Percentiles rank a stretch among this genome's conserved stretches.
Conservation (phyloP, 2,888 invertebrate genomes). For the Agrochola macilenta region DNA sequence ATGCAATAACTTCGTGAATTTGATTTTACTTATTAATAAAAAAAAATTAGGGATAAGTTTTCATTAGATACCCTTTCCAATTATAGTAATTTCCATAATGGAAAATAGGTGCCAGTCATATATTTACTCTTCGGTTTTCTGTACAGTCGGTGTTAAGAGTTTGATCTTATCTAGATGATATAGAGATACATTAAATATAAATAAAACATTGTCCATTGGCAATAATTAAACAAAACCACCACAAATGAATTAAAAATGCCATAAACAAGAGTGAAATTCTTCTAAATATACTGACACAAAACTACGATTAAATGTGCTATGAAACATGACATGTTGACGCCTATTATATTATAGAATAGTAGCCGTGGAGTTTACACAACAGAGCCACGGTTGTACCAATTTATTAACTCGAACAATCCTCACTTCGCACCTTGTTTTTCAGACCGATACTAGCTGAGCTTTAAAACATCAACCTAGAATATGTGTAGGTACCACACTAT, state of each 20-base stretch:
- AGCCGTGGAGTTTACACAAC: constrained; percentile 62
- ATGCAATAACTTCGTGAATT: constrained; percentile 19
- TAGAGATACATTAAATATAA: constrained; percentile 63
- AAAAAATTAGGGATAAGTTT: background rate
- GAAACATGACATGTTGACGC: constrained; percentile 74
- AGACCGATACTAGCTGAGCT: constrained; percentile 73
- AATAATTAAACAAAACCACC: constrained; percentile 65
- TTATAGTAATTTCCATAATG: constrained; percentile 19
- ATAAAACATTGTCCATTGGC: constrained; percentile 55
- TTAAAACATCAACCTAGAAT: constrained; percentile 37
- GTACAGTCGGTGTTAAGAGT: constrained; percentile 48
- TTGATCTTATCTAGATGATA: constrained; percentile 60
- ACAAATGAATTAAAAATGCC: constrained; percentile 74
- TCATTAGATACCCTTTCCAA: constrained; percentile 15
- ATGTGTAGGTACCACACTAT: constrained; percentile 13
- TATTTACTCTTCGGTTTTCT: constrained; percentile 39
- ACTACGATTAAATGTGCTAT: constrained; percentile 80
- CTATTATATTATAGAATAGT: constrained; percentile 66
- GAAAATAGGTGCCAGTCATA: constrained; percentile 23
- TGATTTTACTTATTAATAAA: background rate
- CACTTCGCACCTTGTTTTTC: constrained; percentile 66
- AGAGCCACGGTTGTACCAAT: constrained; percentile 68
- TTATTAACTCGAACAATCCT: constrained; percentile 66
- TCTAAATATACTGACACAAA: constrained; percentile 80
- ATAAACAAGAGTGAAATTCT: constrained; percentile 73